Evolutionary conservation across 2,797 vertebrate species (phyloP).

Genomic region (Characodon lateralis): DNA sequence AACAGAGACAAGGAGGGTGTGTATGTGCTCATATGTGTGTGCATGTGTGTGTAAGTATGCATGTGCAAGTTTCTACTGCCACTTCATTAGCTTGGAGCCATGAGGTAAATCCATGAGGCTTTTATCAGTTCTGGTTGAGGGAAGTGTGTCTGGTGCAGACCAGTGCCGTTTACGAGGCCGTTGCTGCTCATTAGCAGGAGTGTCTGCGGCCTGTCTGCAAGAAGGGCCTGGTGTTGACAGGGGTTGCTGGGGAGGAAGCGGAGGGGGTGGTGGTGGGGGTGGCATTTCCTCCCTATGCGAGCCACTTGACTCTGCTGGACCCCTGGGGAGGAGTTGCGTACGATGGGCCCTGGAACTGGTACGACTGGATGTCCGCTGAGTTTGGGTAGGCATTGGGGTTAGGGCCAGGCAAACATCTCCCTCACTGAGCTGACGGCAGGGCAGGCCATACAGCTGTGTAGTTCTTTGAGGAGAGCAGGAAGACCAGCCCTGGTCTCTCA

Average conservation of each 20-base stretch:
- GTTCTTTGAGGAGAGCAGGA: conserved; percentile 84
- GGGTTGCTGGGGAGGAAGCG: conserved; percentile 60
- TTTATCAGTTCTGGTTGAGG: conserved; percentile 61
- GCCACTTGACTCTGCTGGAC: conserved; percentile 52
- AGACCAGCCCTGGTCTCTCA: conserved; percentile 83
- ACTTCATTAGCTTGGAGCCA: conserved; percentile 80
- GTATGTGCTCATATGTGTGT: conserved; percentile 60
- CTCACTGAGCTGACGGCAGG: conserved; percentile 80
- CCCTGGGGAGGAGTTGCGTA: conserved; percentile 47
- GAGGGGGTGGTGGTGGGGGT: conserved; percentile 75
- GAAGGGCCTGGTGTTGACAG: conserved; percentile 37
- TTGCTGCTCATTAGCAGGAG: conserved; percentile 52
- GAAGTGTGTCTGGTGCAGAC: conserved; percentile 80
- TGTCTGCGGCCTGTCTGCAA: conserved; percentile 30
- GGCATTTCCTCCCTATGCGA: conserved; percentile 73
- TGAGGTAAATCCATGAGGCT: conserved; percentile 82
- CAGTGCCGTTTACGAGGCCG: conserved; percentile 80
- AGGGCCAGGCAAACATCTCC: conserved; percentile 84
- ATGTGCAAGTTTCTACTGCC: conserved; percentile 78
- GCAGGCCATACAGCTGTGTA: conserved; percentile 79
- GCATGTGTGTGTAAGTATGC: conserved; percentile 41
- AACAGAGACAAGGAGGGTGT: conserved; percentile 80
- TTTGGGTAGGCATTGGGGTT: conserved; percentile 70
- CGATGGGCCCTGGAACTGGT: conserved; percentile 60
- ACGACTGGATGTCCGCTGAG: conserved; percentile 61